Evolutionary conservation across 2,888 invertebrate genomes (phyloP).

Genomic region (Eudemis profundana): DNA sequence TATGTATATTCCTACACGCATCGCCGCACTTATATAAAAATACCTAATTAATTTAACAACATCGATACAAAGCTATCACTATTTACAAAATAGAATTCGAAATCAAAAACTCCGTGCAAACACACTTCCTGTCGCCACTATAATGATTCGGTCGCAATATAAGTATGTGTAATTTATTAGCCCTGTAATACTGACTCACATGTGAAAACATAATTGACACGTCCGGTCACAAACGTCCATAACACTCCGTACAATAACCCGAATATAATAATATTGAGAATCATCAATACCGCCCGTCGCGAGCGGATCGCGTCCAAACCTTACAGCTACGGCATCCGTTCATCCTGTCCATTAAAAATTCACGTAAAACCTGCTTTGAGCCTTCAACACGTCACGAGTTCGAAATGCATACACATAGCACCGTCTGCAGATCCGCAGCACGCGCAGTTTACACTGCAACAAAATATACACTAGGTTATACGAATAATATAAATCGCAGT

Average conservation of each 20-base stretch:
- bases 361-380: conserved; percentile 82
- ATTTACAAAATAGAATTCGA: conserved; percentile 68
- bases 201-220: conserved; percentile 76
- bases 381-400: conserved; percentile 68
- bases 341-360: conserved; percentile 75
- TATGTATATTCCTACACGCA: conserved; percentile 20
- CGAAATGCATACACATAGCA: conserved; percentile 67
- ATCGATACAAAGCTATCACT: conserved; percentile 62
- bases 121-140: conserved; percentile 17
- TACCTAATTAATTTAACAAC: conserved; percentile 49
- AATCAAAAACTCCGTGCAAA: conserved; percentile 44
- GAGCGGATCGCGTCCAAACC: conserved; percentile 66
- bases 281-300: conserved; percentile 54
- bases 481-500: no score
- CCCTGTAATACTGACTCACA: conserved; percentile 83
- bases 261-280: conserved; percentile 60
- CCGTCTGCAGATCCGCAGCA: conserved; percentile 49
- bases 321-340: conserved; percentile 51
- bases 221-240: conserved; percentile 46
- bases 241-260: conserved; percentile 47
- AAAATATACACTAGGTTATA: conserved; percentile 20
- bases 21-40: conserved; percentile 23
- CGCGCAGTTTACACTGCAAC: conserved; percentile 43
- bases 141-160: conserved; percentile 40
- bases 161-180: conserved; percentile 53